phyloP scores from a whole-genome alignment of 2,113 vertebrate genomes.

The Clarias macrocephalus region DNA sequence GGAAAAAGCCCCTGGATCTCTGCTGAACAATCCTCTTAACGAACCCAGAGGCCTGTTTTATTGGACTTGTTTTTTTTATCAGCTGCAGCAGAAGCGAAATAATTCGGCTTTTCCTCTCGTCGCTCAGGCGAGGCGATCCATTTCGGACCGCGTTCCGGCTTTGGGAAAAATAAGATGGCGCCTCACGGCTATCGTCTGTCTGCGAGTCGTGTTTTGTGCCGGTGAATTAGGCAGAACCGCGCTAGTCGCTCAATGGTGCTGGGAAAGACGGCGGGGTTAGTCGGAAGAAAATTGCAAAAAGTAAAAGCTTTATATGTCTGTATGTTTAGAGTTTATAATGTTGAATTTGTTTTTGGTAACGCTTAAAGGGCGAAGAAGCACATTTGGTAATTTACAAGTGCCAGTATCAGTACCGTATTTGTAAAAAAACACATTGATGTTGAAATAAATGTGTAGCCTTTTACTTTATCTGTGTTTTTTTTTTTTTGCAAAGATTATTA shows the following conservation, averaged over 20 bases:
- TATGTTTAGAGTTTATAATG: not conserved
- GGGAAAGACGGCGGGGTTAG: not conserved
- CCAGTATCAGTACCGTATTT: no score
- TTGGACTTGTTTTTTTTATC: constrained; percentile 60
- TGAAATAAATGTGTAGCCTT: no score
- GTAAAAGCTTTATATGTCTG: not conserved
- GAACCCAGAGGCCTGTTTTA: constrained; percentile 55
- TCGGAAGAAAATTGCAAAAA: not conserved
- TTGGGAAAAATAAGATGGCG: constrained; percentile 42
- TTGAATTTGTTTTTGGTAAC: not conserved
- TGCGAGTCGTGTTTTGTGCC: constrained; percentile 13
- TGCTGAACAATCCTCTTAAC: constrained; percentile 66
- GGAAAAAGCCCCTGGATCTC: constrained; percentile 59
- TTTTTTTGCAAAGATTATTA: no score
- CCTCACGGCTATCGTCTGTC: constrained; percentile 36
- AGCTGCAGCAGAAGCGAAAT: constrained; percentile 59
- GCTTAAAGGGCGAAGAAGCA: no score
- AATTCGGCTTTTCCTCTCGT: constrained; percentile 53
- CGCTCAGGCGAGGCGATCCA: constrained; percentile 48
- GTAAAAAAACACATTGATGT: no score
- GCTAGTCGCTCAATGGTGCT: not conserved
- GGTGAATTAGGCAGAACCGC: constrained; percentile 33
- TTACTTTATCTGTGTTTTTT: no score
- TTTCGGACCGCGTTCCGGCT: constrained; percentile 52
- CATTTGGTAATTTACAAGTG: no score